These are phyloP conservation scores for Casuarius casuarius DNA, from an alignment of 2,113 vertebrate species.

Conservation along the genomic window DNA sequence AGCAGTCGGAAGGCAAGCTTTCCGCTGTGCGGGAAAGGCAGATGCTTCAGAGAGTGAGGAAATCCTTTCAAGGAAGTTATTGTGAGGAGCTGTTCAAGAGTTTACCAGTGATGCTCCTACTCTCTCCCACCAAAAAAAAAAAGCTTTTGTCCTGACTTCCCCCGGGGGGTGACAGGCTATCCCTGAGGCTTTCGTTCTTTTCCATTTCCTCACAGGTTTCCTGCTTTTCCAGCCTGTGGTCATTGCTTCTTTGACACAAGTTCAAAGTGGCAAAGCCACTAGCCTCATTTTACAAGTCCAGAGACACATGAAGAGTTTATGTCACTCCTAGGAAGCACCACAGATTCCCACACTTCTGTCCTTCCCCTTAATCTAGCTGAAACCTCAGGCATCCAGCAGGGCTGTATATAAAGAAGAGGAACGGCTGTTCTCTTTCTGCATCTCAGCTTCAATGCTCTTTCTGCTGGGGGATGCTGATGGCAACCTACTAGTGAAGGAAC, in stretches of 20 bases:
- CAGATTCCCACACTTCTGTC: neutral
- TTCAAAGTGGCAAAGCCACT: constrained; percentile 21
- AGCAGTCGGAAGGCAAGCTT: constrained; percentile 48
- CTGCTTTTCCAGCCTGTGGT: neutral
- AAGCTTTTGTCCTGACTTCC: neutral
- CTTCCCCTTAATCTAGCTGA: neutral
- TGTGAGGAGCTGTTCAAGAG: constrained; percentile 9
- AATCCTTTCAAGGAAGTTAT: constrained; percentile 31
- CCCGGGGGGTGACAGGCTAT: neutral
- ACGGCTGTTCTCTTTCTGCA: constrained; percentile 14
- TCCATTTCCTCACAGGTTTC: neutral
- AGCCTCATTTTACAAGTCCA: neutral
- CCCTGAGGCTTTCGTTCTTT: constrained; percentile 11
- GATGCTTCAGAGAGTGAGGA: constrained; percentile 33
- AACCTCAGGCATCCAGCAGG: neutral
- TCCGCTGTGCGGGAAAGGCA: constrained; percentile 13
- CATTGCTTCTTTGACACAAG: neutral
- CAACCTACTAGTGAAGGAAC: neutral
- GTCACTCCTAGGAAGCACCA: neutral
- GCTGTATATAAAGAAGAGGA: neutral
- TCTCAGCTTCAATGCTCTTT: neutral
- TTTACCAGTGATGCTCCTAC: neutral
- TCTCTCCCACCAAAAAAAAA: neutral
- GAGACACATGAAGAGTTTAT: neutral
- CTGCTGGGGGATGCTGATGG: neutral